A percentile compares a stretch with the other conserved stretches of the same genome.
phyloP scores from a whole-genome alignment of 2,113 vertebrate genomes.

The Lophotis ruficrista region DNA sequence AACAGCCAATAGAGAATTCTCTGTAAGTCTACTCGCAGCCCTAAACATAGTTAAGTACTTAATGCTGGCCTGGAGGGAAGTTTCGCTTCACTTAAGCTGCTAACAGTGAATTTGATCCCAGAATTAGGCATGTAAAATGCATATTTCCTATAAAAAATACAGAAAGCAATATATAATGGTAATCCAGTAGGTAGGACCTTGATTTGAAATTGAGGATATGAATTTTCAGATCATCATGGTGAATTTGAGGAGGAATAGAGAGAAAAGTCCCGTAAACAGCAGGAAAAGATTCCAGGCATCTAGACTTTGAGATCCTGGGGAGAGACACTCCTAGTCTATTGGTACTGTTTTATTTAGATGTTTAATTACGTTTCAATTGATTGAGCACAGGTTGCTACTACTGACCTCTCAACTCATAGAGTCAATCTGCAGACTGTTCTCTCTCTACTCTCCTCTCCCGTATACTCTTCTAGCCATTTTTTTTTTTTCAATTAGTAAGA shows the following conservation, averaged over 20 bases:
- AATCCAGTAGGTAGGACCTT: background rate
- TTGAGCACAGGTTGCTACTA: background rate
- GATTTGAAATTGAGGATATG: background rate
- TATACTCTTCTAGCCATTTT: background rate
- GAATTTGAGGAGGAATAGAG: background rate
- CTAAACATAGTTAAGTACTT: background rate
- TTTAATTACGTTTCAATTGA: background rate
- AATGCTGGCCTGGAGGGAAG: accelerated
- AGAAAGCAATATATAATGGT: background rate
- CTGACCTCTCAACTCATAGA: background rate
- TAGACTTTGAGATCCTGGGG: no score
- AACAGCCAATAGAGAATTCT: background rate
- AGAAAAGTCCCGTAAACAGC: background rate
- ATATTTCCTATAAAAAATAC: background rate
- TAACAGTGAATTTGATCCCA: background rate
- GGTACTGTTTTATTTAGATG: background rate
- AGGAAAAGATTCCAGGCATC: background rate
- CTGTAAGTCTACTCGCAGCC: background rate
- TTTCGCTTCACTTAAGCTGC: background rate
- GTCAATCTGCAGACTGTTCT: background rate
- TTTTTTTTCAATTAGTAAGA: background rate
- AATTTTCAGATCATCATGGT: background rate
- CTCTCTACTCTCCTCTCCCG: no score
- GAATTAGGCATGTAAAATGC: background rate
- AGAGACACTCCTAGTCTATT: background rate